Conservation (phyloP, 2,113 vertebrate species). For the Pavo muticus region DNA sequence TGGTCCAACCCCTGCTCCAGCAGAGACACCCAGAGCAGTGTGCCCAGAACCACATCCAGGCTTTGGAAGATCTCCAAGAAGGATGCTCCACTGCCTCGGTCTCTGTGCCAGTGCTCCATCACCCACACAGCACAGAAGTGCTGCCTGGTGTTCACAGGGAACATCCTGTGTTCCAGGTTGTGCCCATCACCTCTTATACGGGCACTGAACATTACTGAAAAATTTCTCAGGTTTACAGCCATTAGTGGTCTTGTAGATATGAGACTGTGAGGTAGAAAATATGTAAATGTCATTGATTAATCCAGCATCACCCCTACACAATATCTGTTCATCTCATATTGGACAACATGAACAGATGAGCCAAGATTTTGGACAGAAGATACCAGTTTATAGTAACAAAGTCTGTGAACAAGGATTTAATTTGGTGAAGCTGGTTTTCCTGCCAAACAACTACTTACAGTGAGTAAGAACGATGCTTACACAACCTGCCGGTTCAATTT, state of each 20-base stretch:
- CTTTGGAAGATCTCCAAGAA: background rate
- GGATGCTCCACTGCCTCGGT: background rate
- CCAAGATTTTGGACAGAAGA: background rate
- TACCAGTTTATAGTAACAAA: background rate
- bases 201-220: background rate
- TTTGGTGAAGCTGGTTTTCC: background rate
- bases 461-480: background rate
- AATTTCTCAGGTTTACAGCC: background rate
- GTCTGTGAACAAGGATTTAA: background rate
- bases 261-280: background rate
- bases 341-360: background rate
- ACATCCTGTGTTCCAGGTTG: background rate
- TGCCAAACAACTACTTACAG: background rate
- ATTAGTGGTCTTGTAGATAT: background rate
- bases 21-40: background rate
- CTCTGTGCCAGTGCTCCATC: background rate
- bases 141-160: background rate
- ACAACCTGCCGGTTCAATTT: rapidly evolving
- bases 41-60: background rate
- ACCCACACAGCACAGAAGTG: background rate
- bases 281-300: background rate
- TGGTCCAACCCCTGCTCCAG: background rate
- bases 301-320: background rate
- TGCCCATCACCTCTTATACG: background rate
- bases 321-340: background rate